A percentile compares a stretch with the other conserved stretches of the same genome.
These are phyloP conservation scores for Alcis repandata DNA, from an alignment of 2,888 invertebrate genomes.

Conservation along the genomic window DNA sequence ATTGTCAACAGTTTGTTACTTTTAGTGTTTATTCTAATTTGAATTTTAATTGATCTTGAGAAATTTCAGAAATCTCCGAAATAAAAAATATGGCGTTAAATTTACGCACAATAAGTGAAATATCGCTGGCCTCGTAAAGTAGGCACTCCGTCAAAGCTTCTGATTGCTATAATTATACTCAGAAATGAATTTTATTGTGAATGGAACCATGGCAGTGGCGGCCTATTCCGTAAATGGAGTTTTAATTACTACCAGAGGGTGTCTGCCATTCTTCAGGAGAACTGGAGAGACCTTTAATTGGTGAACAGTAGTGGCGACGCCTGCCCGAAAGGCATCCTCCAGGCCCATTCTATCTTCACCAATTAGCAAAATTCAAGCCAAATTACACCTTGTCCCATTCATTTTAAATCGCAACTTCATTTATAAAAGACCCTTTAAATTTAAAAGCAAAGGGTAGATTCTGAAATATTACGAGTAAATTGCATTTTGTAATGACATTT, in stretches of 20 bases:
- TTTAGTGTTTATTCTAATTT: too few relatives aligned
- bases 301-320: constrained; percentile 60
- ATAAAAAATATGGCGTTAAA: not conserved
- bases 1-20: too few relatives aligned
- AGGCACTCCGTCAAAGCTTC: constrained; percentile 38
- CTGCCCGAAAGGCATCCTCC: constrained; percentile 59
- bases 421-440: constrained; percentile 49
- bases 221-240: constrained; percentile 64
- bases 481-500: constrained; percentile 57
- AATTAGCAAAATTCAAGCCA: constrained; percentile 62
- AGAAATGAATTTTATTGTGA: constrained; percentile 48
- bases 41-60: too few relatives aligned
- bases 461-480: constrained; percentile 52
- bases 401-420: constrained; percentile 61
- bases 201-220: constrained; percentile 44
- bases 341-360: constrained; percentile 52
- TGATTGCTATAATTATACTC: constrained; percentile 49
- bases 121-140: constrained; percentile 30
- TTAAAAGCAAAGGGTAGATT: constrained; percentile 58
- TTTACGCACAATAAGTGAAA: constrained; percentile 20
- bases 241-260: constrained; percentile 67
- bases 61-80: not conserved
- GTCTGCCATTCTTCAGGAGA: constrained; percentile 63
- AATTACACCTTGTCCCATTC: constrained; percentile 60
- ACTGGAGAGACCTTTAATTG: constrained; percentile 64